phyloP scores from a whole-genome alignment of 2,113 vertebrate species.

The Poecilia latipinna region DNA sequence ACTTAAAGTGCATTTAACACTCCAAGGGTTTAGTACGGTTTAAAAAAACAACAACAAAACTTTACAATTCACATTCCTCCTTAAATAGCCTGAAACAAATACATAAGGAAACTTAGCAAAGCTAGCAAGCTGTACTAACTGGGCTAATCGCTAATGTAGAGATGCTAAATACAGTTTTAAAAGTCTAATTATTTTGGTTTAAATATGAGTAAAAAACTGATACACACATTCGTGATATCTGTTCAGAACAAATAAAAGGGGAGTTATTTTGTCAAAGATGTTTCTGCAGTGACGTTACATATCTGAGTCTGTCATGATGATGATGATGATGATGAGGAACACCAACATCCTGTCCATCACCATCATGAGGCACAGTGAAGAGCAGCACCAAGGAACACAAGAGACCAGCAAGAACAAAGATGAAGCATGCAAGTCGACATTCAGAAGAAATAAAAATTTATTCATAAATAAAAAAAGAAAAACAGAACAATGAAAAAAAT shows the following conservation, averaged over 20 bases:
- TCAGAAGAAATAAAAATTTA: constrained; percentile 72
- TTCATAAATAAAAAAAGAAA: constrained; percentile 74
- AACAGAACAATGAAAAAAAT: constrained; percentile 14
- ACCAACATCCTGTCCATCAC: neutral
- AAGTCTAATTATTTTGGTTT: too few relatives aligned
- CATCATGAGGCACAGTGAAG: constrained; percentile 8
- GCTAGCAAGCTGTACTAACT: too few relatives aligned
- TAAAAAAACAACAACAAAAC: too few relatives aligned
- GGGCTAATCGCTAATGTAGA: too few relatives aligned
- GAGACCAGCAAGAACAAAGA: constrained; percentile 54
- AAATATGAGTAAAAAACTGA: too few relatives aligned
- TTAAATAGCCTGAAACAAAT: neutral
- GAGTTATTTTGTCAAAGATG: neutral
- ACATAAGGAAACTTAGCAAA: too few relatives aligned
- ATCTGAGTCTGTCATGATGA: neutral
- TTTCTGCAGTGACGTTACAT: constrained; percentile 29
- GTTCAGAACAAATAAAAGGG: too few relatives aligned
- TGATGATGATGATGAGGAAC: neutral
- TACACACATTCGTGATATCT: too few relatives aligned
- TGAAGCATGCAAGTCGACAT: constrained; percentile 66
- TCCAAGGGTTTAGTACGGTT: neutral
- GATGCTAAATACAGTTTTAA: too few relatives aligned
- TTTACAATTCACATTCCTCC: neutral
- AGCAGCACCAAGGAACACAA: constrained; percentile 16
- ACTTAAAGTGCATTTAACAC: neutral